Percentiles rank a stretch among this genome's conserved stretches.
Conservation (phyloP, 2,888 invertebrate species). For the Girardia tigrina region DNA sequence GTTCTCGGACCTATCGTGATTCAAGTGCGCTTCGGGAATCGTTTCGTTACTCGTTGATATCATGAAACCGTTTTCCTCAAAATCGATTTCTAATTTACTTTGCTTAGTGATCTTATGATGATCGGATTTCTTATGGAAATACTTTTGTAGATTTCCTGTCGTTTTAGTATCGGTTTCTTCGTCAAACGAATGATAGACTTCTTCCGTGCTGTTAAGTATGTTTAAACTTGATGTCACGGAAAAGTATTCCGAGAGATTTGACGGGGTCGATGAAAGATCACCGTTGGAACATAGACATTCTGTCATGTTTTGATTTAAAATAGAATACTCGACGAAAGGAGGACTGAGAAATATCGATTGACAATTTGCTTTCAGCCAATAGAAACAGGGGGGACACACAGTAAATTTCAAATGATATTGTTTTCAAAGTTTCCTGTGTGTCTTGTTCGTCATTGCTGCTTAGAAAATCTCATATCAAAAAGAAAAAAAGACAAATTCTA, state of each 20-base stretch:
- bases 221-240: neutral
- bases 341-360: conserved; percentile 23
- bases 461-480: no score
- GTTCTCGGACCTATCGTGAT: neutral
- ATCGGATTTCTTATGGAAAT: neutral
- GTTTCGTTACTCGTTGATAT: conserved; percentile 5
- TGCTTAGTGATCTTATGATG: neutral
- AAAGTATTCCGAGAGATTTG: neutral
- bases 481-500: no score
- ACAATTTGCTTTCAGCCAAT: neutral
- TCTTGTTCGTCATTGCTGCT: no score
- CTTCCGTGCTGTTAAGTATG: neutral
- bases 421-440: neutral
- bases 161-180: neutral
- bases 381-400: neutral
- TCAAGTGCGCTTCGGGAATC: neutral
- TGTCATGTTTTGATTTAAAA: no score
- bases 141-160: neutral
- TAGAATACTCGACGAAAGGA: neutral
- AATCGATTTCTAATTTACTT: neutral
- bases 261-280: neutral
- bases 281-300: neutral
- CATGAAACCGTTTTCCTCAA: neutral
- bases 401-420: neutral
- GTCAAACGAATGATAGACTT: neutral